Conservation (phyloP, 2,888 invertebrate genomes). For the Synergus laeviventris region DNA sequence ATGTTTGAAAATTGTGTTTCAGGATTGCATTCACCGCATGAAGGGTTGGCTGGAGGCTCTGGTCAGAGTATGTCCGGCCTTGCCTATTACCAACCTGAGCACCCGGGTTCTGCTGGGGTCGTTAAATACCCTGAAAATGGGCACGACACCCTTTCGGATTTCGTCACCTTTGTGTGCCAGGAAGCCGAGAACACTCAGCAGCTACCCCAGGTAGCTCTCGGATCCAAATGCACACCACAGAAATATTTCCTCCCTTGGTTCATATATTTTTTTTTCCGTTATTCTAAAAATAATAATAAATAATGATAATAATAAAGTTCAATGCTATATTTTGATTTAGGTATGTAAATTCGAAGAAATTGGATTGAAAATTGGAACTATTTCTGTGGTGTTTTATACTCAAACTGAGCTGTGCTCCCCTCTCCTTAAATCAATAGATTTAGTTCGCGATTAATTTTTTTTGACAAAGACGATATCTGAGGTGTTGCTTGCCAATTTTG, state of each 20-base stretch:
- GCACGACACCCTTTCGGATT: constrained; percentile 95
- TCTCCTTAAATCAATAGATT: constrained; percentile 20
- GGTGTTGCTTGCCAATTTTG: too few species aligned
- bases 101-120: constrained; percentile 75
- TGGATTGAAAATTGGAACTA: neutral
- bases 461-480: too few species aligned
- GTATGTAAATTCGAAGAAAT: neutral
- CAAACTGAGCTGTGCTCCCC: constrained; percentile 28
- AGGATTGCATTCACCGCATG: constrained; percentile 78
- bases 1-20: constrained; percentile 65
- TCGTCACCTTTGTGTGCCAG: constrained; percentile 97
- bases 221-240: constrained; percentile 45
- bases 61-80: constrained; percentile 77
- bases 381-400: constrained; percentile 2
- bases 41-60: constrained; percentile 77
- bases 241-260: neutral
- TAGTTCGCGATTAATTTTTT: neutral
- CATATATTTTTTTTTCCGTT: too few species aligned
- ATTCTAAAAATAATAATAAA: neutral
- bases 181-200: constrained; percentile 89
- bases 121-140: constrained; percentile 89
- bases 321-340: too few species aligned
- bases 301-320: too few species aligned
- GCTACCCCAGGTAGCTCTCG: constrained; percentile 82
- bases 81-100: constrained; percentile 79